Percentiles rank a stretch among this genome's conserved stretches.
Conservation (phyloP, 2,113 vertebrate genomes). For the Heliornis fulica region DNA sequence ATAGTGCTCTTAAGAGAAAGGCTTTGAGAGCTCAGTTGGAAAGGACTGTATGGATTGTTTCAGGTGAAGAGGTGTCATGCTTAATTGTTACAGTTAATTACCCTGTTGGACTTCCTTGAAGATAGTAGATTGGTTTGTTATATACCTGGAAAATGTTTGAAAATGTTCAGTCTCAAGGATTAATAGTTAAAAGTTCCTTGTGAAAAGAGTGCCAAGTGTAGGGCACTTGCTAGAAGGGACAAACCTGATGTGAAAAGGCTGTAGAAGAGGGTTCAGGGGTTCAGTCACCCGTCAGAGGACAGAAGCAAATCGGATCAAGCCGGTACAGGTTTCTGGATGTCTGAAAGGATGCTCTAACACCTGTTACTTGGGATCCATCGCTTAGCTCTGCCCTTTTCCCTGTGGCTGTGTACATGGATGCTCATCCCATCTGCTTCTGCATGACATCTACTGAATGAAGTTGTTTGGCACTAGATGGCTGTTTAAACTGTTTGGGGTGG, state of each 20-base stretch:
- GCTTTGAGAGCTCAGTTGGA: background rate
- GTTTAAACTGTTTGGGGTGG: background rate
- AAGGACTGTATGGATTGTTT: background rate
- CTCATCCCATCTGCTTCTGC: background rate
- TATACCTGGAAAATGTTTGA: background rate
- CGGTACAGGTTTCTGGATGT: background rate
- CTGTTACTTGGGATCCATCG: background rate
- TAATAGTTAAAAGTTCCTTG: background rate
- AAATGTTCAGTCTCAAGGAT: background rate
- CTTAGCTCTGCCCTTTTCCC: background rate
- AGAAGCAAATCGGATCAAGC: background rate
- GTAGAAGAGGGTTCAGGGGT: background rate
- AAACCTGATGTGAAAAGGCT: background rate
- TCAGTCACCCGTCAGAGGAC: background rate
- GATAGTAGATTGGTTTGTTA: background rate
- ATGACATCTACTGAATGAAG: background rate
- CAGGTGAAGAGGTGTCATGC: background rate
- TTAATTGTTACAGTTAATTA: background rate
- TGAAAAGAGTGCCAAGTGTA: background rate
- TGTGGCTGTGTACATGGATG: fast-evolving
- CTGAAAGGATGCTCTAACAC: background rate
- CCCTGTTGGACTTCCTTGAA: background rate
- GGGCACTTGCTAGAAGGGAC: background rate
- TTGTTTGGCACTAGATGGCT: fast-evolving
- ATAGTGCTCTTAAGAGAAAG: background rate